Evolutionary conservation across 2,113 vertebrate genomes (phyloP).

Genomic region (Indicator indicator): DNA sequence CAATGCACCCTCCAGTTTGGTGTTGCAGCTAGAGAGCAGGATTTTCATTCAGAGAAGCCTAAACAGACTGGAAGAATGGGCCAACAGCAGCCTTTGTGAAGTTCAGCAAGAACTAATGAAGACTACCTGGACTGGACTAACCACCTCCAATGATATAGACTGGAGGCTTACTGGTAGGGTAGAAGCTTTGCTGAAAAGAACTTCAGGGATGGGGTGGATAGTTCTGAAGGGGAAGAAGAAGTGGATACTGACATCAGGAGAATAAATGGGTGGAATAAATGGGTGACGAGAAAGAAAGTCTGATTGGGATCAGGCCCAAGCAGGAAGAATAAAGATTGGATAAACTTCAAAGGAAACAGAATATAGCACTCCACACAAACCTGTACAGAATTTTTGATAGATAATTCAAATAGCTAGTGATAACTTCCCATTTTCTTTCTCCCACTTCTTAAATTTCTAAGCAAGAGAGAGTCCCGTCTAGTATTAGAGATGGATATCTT

Average conservation of each 20-base stretch:
- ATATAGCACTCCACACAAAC: background rate
- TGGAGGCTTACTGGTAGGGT: background rate
- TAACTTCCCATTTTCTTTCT: background rate
- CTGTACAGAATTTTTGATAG: background rate
- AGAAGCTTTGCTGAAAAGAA: background rate
- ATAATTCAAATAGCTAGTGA: background rate
- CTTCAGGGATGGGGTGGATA: rapidly evolving
- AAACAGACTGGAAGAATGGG: background rate
- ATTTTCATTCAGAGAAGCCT: background rate
- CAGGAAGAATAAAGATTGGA: background rate
- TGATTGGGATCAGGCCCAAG: background rate
- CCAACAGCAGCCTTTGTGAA: background rate
- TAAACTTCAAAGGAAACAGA: background rate
- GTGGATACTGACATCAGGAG: background rate
- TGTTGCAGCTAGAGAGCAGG: background rate
- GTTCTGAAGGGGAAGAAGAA: background rate
- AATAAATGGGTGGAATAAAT: background rate
- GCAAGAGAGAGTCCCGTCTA: background rate
- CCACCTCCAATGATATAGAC: background rate
- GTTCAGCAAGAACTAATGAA: background rate
- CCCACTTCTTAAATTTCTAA: background rate
- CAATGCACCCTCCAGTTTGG: background rate
- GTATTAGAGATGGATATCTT: background rate
- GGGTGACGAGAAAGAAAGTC: background rate
- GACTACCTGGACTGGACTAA: background rate